phyloP scores from a whole-genome alignment of 1,140 invertebrate genomes.

The Venturia canescens region DNA sequence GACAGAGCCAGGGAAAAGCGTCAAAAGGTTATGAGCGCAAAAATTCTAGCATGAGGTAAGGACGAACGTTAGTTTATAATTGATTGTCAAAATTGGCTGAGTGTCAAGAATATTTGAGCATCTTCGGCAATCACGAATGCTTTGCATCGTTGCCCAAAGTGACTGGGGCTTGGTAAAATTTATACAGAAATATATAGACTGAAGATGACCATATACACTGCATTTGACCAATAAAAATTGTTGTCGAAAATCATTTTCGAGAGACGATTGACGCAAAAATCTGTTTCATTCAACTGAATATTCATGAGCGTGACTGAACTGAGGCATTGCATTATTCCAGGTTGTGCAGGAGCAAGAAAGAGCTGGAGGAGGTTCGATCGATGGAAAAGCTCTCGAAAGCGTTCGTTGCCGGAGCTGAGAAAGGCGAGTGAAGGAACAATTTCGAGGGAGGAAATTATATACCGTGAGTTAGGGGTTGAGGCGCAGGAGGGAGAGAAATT shows the following conservation, averaged over 20 bases:
- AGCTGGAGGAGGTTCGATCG: constrained; percentile 5
- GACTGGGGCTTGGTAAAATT: too few relatives aligned
- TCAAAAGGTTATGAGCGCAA: neutral
- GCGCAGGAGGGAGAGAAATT: constrained; percentile 25
- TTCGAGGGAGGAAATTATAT: constrained; percentile 43
- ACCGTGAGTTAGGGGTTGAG: constrained; percentile 3
- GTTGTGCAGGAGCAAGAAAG: neutral
- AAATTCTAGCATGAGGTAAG: constrained; percentile 61
- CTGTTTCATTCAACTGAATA: too few relatives aligned
- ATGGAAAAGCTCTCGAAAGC: constrained; percentile 26
- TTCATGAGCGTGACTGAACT: neutral
- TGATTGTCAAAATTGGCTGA: too few relatives aligned
- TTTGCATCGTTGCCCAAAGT: too few relatives aligned
- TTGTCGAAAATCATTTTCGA: too few relatives aligned
- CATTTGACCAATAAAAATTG: too few relatives aligned
- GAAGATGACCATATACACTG: too few relatives aligned
- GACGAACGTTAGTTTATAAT: constrained; percentile 20
- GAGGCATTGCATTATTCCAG: constrained; percentile 1
- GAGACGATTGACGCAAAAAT: too few relatives aligned
- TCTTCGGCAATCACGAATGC: too few relatives aligned
- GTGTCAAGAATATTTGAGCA: too few relatives aligned
- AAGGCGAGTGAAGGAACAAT: constrained; percentile 37
- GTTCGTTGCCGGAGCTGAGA: neutral
- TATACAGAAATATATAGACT: too few relatives aligned
- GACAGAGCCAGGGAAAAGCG: neutral